A percentile compares a stretch with the other conserved stretches of the same genome.
Evolutionary conservation across 2,888 invertebrate genomes (phyloP).

Genomic region (Eurytoma californica): DNA sequence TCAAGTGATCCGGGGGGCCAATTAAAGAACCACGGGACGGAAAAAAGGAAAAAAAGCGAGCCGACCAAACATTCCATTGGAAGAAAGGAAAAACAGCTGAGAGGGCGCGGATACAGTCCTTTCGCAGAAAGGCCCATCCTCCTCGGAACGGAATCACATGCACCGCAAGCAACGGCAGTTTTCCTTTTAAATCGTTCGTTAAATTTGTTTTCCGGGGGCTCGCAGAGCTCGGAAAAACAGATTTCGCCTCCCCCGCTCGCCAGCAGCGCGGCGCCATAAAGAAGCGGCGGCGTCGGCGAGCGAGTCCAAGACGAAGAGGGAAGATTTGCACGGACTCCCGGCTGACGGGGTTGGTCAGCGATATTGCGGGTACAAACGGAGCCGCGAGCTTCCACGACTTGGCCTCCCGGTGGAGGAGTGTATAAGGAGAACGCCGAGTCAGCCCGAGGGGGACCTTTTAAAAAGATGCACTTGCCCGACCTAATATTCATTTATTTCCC

Average conservation of each 20-base stretch:
- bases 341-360: constrained; percentile 25
- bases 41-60: neutral
- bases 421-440: constrained; percentile 44
- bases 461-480: constrained; percentile 22
- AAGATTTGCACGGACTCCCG: constrained; percentile 33
- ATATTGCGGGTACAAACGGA: constrained; percentile 18
- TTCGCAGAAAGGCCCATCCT: constrained; percentile 39
- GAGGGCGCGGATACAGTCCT: constrained; percentile 18
- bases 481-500: constrained; percentile 43
- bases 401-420: neutral
- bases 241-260: neutral
- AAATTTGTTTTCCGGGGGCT: constrained; percentile 35
- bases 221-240: constrained; percentile 17
- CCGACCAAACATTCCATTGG: constrained; percentile 22
- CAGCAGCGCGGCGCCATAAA: constrained; percentile 7
- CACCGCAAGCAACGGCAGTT: neutral
- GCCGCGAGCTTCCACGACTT: constrained; percentile 9
- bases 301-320: neutral
- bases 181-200: constrained; percentile 48
- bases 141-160: neutral
- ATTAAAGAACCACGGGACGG: constrained; percentile 31
- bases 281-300: constrained; percentile 17
- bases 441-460: neutral
- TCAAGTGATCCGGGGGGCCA: constrained; percentile 22
- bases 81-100: constrained; percentile 34